A percentile compares a stretch with the other conserved stretches of the same genome.
Conservation (phyloP, 2,888 invertebrate species). For the Tenthredo notha region DNA sequence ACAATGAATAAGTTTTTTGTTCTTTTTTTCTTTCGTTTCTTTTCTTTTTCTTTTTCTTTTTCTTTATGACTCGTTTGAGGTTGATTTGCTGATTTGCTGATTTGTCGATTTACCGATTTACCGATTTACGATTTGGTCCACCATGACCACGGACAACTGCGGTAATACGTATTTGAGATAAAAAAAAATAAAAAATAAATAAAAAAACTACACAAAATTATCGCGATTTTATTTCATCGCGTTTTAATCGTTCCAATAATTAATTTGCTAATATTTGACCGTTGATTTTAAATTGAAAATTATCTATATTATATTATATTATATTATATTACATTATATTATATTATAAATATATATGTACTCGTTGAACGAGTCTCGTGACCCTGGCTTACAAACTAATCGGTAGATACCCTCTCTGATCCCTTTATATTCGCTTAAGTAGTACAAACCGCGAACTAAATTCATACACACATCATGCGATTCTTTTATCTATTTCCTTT, state of each 20-base stretch:
- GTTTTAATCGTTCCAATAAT: too few relatives aligned
- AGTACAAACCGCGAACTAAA: background rate
- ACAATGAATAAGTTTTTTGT: background rate
- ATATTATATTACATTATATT: background rate
- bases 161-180: background rate
- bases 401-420: constrained; percentile 29
- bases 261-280: too few relatives aligned
- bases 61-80: background rate
- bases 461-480: background rate
- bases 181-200: too few relatives aligned
- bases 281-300: too few relatives aligned
- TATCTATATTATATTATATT: background rate
- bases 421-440: constrained; percentile 5
- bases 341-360: background rate
- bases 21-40: background rate
- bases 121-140: background rate
- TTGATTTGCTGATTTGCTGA: background rate
- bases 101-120: background rate
- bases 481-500: background rate
- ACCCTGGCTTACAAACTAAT: constrained; percentile 48
- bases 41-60: background rate
- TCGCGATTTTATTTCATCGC: too few relatives aligned
- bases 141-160: constrained; percentile 34
- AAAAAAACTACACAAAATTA: too few relatives aligned
- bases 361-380: background rate